phyloP scores from a whole-genome alignment of 2,797 vertebrate genomes.

The Hoplostethus atlanticus region DNA sequence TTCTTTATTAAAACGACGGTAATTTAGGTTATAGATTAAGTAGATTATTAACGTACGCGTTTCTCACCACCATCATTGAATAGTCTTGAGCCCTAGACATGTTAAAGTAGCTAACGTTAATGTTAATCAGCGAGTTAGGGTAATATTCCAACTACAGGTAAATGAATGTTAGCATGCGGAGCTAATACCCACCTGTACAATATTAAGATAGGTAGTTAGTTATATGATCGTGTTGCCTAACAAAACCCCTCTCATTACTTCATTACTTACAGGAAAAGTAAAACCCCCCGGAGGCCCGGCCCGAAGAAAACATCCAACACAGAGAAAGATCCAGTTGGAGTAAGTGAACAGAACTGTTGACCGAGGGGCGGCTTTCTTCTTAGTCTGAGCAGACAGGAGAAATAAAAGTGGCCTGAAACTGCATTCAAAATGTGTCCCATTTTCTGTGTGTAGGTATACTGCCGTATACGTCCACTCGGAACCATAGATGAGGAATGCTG shows the following conservation, averaged over 20 bases:
- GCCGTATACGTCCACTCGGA: slow-evolving; percentile 91
- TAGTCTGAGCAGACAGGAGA: not conserved
- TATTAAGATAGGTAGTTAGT: too few relatives aligned
- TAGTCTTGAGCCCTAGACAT: too few relatives aligned
- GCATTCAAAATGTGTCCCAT: not conserved
- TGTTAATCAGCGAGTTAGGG: too few relatives aligned
- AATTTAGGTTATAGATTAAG: too few relatives aligned
- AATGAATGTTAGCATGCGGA: too few relatives aligned
- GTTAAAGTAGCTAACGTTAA: too few relatives aligned
- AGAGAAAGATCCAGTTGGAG: slow-evolving; percentile 94
- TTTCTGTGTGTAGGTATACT: slow-evolving; percentile 88
- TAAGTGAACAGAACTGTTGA: slow-evolving; percentile 76
- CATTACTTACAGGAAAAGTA: slow-evolving; percentile 83
- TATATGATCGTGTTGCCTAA: not conserved
- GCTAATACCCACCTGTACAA: too few relatives aligned
- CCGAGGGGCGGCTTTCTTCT: not conserved
- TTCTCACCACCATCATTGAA: too few relatives aligned
- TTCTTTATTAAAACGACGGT: too few relatives aligned
- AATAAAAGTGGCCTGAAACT: not conserved
- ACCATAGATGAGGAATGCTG: slow-evolving; percentile 89
- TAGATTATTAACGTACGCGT: too few relatives aligned
- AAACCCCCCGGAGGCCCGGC: slow-evolving; percentile 87
- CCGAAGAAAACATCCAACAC: slow-evolving; percentile 86
- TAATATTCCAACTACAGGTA: too few relatives aligned
- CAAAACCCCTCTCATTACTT: not conserved